Percentiles rank a stretch among this genome's conserved stretches.
Evolutionary conservation across 1,140 invertebrate species (phyloP).

Genomic region (Cydia fagiglandana): DNA sequence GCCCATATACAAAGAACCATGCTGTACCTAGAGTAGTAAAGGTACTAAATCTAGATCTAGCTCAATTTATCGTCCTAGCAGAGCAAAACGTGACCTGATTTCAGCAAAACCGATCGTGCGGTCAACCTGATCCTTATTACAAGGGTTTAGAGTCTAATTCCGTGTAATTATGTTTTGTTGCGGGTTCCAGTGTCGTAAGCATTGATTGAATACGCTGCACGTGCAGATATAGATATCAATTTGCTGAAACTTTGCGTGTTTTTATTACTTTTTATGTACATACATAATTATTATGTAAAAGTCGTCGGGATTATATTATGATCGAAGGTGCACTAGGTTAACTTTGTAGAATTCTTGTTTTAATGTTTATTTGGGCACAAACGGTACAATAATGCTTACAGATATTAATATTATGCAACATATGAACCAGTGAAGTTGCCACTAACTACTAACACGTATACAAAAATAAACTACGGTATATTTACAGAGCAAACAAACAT

Average conservation of each 20-base stretch:
- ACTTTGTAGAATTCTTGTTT: no score
- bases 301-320: no score
- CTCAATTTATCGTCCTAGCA: background rate
- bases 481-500: no score
- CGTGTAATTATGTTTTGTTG: background rate
- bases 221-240: background rate
- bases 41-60: background rate
- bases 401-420: no score
- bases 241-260: background rate
- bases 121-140: background rate
- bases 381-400: no score
- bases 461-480: no score
- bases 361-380: no score
- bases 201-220: background rate
- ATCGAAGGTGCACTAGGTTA: no score
- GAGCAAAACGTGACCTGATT: constrained; percentile 6
- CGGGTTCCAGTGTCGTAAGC: background rate
- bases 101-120: background rate
- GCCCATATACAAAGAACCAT: no score
- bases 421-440: no score
- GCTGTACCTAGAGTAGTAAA: background rate
- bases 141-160: background rate
- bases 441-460: no score
- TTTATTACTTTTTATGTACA: background rate
- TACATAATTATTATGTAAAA: no score